Percentiles rank a stretch among this genome's conserved stretches.
Evolutionary conservation across 1,140 invertebrate genomes (phyloP).

Genomic region (Drosophila sproati): DNA sequence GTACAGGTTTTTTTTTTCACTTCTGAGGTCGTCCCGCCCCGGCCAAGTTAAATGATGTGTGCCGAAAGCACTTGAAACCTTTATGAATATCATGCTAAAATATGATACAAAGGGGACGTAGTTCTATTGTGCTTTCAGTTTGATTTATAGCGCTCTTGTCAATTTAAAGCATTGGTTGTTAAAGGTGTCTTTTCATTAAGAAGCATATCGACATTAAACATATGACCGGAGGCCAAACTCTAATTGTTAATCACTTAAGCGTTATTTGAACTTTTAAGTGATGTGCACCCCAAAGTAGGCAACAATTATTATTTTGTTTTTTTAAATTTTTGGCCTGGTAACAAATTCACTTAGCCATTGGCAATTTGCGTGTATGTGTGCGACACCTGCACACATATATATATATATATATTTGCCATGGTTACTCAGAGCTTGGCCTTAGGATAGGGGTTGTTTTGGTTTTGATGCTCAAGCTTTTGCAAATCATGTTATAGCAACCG

Average conservation of each 20-base stretch:
- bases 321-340: not conserved
- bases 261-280: not conserved
- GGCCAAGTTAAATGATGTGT: conserved; percentile 72
- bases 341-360: conserved; percentile 65
- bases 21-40: not conserved
- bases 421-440: conserved; percentile 19
- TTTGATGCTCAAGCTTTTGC: conserved; percentile 7
- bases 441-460: not conserved
- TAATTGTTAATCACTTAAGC: conserved; percentile 4
- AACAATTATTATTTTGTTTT: conserved; percentile 1
- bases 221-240: not conserved
- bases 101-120: conserved; percentile 2
- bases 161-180: conserved; percentile 1
- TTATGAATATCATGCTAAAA: conserved; percentile 48
- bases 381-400: conserved; percentile 65
- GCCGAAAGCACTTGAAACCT: conserved; percentile 54
- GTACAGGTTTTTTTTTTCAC: conserved; percentile 46
- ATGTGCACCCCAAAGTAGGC: conserved; percentile 22
- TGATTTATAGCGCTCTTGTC: conserved; percentile 6
- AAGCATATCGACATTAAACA: not conserved
- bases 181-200: conserved; percentile 6
- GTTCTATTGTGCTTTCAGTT: conserved; percentile 1
- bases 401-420: conserved; percentile 37
- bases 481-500: conserved; percentile 73
- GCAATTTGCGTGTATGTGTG: conserved; percentile 62